Evolutionary conservation across 2,113 vertebrate species (phyloP).

Genomic region (Entelurus aequoreus): DNA sequence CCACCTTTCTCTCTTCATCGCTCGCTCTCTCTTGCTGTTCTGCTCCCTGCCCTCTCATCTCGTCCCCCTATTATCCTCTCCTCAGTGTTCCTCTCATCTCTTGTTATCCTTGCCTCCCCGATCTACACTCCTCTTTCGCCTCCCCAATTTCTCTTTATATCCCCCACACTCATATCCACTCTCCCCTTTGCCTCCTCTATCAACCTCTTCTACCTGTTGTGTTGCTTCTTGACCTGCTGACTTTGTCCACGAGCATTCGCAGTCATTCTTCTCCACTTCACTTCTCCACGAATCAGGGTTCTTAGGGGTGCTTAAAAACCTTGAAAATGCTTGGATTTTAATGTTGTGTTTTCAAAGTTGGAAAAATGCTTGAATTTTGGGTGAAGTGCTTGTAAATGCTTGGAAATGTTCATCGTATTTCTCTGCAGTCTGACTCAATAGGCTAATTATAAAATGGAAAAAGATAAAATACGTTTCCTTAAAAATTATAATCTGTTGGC

Average conservation of each 20-base stretch:
- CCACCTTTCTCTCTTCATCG: conserved; percentile 31
- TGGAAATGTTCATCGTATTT: too few relatives aligned
- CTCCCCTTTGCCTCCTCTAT: conserved; percentile 19
- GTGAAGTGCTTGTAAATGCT: too few relatives aligned
- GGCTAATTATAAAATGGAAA: too few relatives aligned
- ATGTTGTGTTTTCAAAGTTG: too few relatives aligned
- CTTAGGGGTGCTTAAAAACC: too few relatives aligned
- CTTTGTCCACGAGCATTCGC: neutral
- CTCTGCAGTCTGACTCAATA: too few relatives aligned
- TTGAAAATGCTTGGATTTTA: too few relatives aligned
- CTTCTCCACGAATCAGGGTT: neutral
- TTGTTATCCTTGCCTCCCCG: conserved; percentile 54
- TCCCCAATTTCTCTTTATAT: conserved; percentile 28
- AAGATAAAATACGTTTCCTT: too few relatives aligned
- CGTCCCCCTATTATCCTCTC: conserved; percentile 57
- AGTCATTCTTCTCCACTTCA: conserved; percentile 3
- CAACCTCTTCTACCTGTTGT: conserved; percentile 13
- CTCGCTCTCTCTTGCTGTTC: conserved; percentile 33
- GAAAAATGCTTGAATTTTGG: too few relatives aligned
- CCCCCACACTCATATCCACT: conserved; percentile 19
- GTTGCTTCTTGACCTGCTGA: conserved; percentile 9
- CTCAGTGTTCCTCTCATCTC: conserved; percentile 60
- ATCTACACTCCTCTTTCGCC: conserved; percentile 16
- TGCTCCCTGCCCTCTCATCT: conserved; percentile 63
- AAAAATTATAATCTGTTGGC: too few relatives aligned